Percentiles rank a stretch among this genome's conserved stretches.
Evolutionary conservation across 2,888 invertebrate genomes (phyloP).

Genomic region (Ctenicera cuprea): DNA sequence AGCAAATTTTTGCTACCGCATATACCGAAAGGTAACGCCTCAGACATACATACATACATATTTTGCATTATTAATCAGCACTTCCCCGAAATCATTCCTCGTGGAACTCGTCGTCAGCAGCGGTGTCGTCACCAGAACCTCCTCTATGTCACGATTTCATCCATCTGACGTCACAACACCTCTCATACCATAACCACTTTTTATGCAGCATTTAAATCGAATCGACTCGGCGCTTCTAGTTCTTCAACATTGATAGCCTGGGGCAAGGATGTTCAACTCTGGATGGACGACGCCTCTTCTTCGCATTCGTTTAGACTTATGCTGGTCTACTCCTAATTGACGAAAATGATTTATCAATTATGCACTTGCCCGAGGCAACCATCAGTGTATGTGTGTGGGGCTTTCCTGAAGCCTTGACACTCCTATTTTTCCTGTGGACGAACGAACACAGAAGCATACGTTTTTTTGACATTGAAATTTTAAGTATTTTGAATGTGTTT

Average conservation of each 20-base stretch:
- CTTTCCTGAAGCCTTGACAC: constrained; percentile 11
- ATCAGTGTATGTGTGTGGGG: constrained; percentile 1
- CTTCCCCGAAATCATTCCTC: constrained; percentile 1
- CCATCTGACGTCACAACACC: constrained; percentile 42
- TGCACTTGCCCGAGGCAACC: background rate
- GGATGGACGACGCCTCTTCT: constrained; percentile 21
- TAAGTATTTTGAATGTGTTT: no score
- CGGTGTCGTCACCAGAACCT: constrained; percentile 14
- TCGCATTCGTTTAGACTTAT: constrained; percentile 1
- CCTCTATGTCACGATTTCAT: constrained; percentile 33
- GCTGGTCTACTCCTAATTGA: constrained; percentile 18
- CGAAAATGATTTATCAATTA: constrained; percentile 28
- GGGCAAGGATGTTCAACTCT: constrained; percentile 54
- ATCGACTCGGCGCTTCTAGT: constrained; percentile 39
- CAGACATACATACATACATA: background rate
- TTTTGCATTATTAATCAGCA: background rate
- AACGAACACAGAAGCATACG: background rate
- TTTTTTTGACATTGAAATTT: background rate
- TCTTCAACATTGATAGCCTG: constrained; percentile 42
- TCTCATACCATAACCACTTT: constrained; percentile 46
- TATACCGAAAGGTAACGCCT: background rate
- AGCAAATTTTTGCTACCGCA: background rate
- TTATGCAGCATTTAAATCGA: constrained; percentile 46
- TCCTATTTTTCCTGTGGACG: background rate
- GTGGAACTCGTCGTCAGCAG: constrained; percentile 2